These are phyloP conservation scores for Drosophila nr. perissopoda DNA, from an alignment of 2,888 invertebrate species.

Conservation along the genomic window DNA sequence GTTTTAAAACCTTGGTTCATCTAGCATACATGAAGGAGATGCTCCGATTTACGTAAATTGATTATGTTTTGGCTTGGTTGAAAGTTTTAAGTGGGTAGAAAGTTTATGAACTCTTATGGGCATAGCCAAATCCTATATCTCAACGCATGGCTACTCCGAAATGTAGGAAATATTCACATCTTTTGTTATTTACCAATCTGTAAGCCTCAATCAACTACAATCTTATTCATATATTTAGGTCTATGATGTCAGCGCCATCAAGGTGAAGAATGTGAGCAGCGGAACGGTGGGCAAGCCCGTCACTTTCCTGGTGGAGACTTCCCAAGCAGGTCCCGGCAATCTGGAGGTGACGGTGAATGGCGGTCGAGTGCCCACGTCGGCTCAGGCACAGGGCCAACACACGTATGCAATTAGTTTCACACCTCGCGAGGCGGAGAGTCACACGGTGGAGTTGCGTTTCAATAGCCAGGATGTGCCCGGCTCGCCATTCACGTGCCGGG, in stretches of 20 bases:
- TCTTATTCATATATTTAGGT: constrained; percentile 86
- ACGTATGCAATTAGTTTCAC: constrained; percentile 99
- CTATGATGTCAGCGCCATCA: constrained; percentile 96
- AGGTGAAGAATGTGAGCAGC: constrained; percentile 95
- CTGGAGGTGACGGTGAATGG: constrained; percentile 99
- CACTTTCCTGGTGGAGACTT: constrained; percentile 97
- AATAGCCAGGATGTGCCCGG: constrained; percentile 98
- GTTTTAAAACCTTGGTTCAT: not conserved
- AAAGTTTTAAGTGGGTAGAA: not conserved
- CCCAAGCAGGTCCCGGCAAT: constrained; percentile 99
- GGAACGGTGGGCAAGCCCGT: constrained; percentile 96
- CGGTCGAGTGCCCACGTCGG: constrained; percentile 97
- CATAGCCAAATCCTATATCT: not conserved
- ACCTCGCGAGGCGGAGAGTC: constrained; percentile 94
- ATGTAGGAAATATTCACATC: not conserved
- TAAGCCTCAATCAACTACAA: not conserved
- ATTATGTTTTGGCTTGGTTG: not conserved
- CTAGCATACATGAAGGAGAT: not conserved
- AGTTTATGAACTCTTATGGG: not conserved
- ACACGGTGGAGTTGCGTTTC: constrained; percentile 97
- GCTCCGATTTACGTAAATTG: not conserved
- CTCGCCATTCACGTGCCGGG: constrained; percentile 86
- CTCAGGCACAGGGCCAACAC: constrained; percentile 98
- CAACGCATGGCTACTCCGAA: not conserved
- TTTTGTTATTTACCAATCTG: not conserved